Evolutionary conservation across 2,888 invertebrate genomes (phyloP), one percentile per base, ranked within the genome.

Genomic region (Lasioglossum leucozonium): DNA sequence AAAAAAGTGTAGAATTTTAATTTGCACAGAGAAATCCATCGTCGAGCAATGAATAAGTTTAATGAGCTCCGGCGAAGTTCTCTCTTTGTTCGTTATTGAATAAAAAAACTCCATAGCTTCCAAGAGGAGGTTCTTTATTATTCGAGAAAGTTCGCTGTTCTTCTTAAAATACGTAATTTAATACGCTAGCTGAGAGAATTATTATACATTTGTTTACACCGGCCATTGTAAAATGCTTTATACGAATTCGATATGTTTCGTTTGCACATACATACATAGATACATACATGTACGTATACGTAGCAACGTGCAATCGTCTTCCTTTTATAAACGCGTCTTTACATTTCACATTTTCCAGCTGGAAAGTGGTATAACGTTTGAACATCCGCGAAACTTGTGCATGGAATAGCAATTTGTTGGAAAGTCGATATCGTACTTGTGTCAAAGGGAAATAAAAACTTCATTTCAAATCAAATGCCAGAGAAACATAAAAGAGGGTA

Each of bases 371-470:
- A 16, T 62, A 62, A 30, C 62, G 30, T 69, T 69, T n/a, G 37
- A 37, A n/a, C 34, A n/a, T 40, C n/a, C n/a, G 22, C n/a, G 13
- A 0, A 37, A n/a, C n/a, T n/a, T 26, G 30, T 22, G 67, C 67
- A 69, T 10, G 67, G 37, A 69, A 69, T 69, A 69, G 22, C 34
- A 69, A 69, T 69, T 40, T 69, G 37, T 69, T 69, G 13, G 37
- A 40, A n/a, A 69, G 42, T 44, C 42, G 71, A 71, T 16, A 47
- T 71, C 22, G 16, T 30, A 4, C 13, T 22, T 44, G 8, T 62
- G 58, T 16, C 47, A 44, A 44, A 44, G 22, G 37, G 37, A 69
- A 37, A 40, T 69, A 37, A 69, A 69, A 69, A 71, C 42, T n/a
- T 71, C 26, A 69, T 37, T 69, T 69, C 67, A 22, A 40, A 69